Base-by-base conservation (phyloP, 2,113 vertebrate species). In the Crotalus helleri region DNA sequence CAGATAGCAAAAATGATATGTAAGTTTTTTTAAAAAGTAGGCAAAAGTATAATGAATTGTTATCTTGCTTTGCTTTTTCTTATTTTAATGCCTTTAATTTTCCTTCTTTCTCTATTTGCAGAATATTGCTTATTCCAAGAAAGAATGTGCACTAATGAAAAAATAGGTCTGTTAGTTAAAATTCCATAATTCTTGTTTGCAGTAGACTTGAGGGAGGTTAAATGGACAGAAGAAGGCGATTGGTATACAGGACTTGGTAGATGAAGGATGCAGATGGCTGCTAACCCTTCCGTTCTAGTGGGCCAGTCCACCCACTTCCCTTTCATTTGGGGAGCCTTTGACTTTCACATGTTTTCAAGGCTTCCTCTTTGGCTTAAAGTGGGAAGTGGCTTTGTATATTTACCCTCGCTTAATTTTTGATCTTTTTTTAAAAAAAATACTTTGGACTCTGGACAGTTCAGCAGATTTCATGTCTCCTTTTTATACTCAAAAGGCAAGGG, bases 191-290 rank as follows among this genome's bases (percentile, higher is more conserved):
- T 39, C 74, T 44, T 81, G 2, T 87, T 87, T 61, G 12, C 19
- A 64, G 59, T 5, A 12, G 55, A 33, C 53, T 69, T 59, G 29
- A 17, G 46, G 7, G 53, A 51, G 39, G 39, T 39, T n/a, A 49
- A 39, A 64, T 54, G 55, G 13, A 33, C 9, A 87, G 81, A 61
- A 93, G 57, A 33, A n/a, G 21, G 86, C 29, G 2, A n/a, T 26
- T 33, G 21, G 15, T 13, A 1, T n/a, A 17, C 55, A 19, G 12
- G 39, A 58, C 19, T 58, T 19, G 3, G 81, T 12, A 33, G 88
- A 61, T 13, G 3, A 24, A 93, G 92, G 92, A 93, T 90, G 74
- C 92, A 93, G 92, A 89, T 90, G 74, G 92, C 64, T 29, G 10
- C 5, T 46, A 90, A 89, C 55, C 69, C 74, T 93, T 93, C 85